Conservation (phyloP, 2,888 invertebrate genomes). For the Drosophila meridionalis region DNA sequence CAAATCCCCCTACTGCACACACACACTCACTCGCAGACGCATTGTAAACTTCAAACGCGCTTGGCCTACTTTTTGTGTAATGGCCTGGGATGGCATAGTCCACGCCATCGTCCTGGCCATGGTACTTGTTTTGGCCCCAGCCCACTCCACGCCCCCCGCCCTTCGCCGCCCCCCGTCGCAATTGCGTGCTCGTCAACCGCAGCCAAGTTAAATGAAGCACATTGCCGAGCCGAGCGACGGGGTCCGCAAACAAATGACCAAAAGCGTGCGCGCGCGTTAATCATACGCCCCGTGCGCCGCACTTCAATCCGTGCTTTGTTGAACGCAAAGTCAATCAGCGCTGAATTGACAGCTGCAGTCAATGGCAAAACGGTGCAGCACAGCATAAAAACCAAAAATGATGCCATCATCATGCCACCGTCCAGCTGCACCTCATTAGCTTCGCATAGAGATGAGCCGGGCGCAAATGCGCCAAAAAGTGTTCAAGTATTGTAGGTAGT, state of each 20-base stretch:
- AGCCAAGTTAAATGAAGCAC: slow-evolving; percentile 77
- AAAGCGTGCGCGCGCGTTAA: slow-evolving; percentile 57
- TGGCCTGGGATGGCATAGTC: slow-evolving; percentile 69
- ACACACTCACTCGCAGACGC: slow-evolving; percentile 31
- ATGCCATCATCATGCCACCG: slow-evolving; percentile 4
- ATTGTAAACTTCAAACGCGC: slow-evolving; percentile 79
- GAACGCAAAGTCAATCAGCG: slow-evolving; percentile 75
- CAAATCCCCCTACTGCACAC: slow-evolving; percentile 16
- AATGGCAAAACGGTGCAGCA: slow-evolving; percentile 33
- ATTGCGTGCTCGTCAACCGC: slow-evolving; percentile 56
- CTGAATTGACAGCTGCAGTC: slow-evolving; percentile 76
- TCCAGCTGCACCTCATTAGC: slow-evolving; percentile 31
- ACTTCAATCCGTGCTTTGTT: slow-evolving; percentile 36
- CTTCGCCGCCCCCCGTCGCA: not conserved
- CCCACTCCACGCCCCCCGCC: not conserved
- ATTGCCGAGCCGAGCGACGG: slow-evolving; percentile 5
- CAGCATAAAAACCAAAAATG: slow-evolving; percentile 27
- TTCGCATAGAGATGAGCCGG: slow-evolving; percentile 35
- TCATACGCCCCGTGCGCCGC: slow-evolving; percentile 68
- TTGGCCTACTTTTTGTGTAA: slow-evolving; percentile 76
- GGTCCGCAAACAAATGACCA: slow-evolving; percentile 56
- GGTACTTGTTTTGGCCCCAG: not conserved
- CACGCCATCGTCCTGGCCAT: slow-evolving; percentile 24
- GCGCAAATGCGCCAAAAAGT: not conserved
- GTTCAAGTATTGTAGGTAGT: not conserved